Percentiles rank a stretch among this genome's conserved stretches.
Conservation (phyloP, 1,140 invertebrate species). For the Drosophila pseudoananassae region DNA sequence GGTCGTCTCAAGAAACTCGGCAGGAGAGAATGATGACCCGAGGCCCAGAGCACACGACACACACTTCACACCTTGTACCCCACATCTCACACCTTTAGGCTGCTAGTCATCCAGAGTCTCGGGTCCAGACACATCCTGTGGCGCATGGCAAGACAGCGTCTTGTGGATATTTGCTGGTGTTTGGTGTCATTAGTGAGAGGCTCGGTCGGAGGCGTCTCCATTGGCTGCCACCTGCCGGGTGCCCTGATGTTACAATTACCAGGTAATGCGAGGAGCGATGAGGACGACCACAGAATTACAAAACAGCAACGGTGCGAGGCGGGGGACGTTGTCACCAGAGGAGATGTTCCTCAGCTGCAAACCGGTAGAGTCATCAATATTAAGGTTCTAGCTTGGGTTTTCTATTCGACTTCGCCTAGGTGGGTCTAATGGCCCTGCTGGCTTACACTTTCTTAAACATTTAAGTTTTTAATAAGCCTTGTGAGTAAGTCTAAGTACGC, state of each 20-base stretch:
- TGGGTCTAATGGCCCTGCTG: slow-evolving; percentile 5
- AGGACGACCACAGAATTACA: slow-evolving; percentile 69
- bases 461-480: slow-evolving; percentile 1
- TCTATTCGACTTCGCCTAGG: slow-evolving; percentile 6
- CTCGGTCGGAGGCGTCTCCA: slow-evolving; percentile 52
- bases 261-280: slow-evolving; percentile 55
- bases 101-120: slow-evolving; percentile 10
- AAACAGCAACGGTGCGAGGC: slow-evolving; percentile 44
- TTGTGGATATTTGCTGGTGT: slow-evolving; percentile 18
- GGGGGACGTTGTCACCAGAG: slow-evolving; percentile 24
- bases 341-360: slow-evolving; percentile 23
- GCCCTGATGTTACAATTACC: slow-evolving; percentile 74
- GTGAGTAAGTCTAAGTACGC: too few relatives aligned
- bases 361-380: slow-evolving; percentile 19
- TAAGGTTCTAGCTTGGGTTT: neutral
- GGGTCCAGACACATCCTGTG: slow-evolving; percentile 74
- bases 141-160: slow-evolving; percentile 71
- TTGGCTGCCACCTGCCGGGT: slow-evolving; percentile 69
- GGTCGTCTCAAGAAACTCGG: slow-evolving; percentile 45
- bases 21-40: slow-evolving; percentile 49
- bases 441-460: neutral
- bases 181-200: slow-evolving; percentile 70
- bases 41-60: slow-evolving; percentile 33
- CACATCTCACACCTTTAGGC: slow-evolving; percentile 17
- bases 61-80: slow-evolving; percentile 36